Percentiles rank a stretch among this genome's conserved stretches.
Evolutionary conservation across 1,140 invertebrate genomes (phyloP).

Genomic region (Tachypleus tridentatus): DNA sequence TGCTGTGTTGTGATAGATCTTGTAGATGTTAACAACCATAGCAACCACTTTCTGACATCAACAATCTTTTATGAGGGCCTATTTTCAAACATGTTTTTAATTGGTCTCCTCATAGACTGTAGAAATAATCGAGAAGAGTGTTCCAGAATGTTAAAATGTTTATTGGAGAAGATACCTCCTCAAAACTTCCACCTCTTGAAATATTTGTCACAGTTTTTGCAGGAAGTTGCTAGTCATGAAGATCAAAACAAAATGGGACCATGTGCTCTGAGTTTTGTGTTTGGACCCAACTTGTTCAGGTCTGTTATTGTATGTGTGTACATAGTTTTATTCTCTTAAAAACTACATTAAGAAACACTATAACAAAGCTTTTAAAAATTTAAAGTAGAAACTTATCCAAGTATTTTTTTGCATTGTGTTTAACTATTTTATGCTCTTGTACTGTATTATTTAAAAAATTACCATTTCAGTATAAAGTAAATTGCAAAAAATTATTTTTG

Average conservation of each 20-base stretch:
- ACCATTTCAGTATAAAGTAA: too few relatives aligned
- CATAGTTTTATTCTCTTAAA: too few relatives aligned
- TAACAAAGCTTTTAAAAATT: too few relatives aligned
- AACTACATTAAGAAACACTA: too few relatives aligned
- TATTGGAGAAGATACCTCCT: slow-evolving; percentile 28
- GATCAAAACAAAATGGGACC: slow-evolving; percentile 36
- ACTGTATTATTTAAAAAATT: too few relatives aligned
- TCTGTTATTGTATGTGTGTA: slow-evolving; percentile 12
- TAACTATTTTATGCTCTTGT: too few relatives aligned
- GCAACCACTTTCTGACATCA: not conserved
- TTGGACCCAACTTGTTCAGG: slow-evolving; percentile 40
- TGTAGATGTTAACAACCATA: not conserved
- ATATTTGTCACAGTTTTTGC: slow-evolving; percentile 33
- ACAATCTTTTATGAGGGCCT: too few relatives aligned
- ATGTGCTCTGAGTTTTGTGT: slow-evolving; percentile 36
- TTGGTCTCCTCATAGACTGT: not conserved
- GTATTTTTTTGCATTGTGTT: too few relatives aligned
- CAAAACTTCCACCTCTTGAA: slow-evolving; percentile 34
- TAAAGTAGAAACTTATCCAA: too few relatives aligned
- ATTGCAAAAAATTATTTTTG: too few relatives aligned
- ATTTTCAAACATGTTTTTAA: too few relatives aligned
- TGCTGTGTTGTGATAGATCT: not conserved
- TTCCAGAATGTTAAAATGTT: slow-evolving; percentile 17
- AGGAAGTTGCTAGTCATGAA: slow-evolving; percentile 32
- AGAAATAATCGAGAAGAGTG: slow-evolving; percentile 7